A percentile compares a stretch with the other conserved stretches of the same genome.
Conservation (phyloP, 2,797 vertebrate species). For the Pyrocephalus nanus region DNA sequence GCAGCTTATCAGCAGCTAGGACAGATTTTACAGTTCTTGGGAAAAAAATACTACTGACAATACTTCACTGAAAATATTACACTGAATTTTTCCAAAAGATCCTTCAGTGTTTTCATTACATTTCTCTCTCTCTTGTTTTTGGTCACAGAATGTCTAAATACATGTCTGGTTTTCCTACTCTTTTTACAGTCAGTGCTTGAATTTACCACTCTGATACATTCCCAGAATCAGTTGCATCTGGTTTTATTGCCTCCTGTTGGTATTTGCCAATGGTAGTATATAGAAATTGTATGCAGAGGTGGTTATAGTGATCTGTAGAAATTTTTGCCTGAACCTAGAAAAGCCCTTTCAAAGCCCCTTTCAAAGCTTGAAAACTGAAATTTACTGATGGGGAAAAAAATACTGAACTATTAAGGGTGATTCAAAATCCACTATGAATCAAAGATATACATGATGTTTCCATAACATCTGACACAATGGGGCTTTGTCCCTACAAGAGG, state of each 20-base stretch:
- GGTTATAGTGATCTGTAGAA: not conserved
- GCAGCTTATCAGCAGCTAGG: not conserved
- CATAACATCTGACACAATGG: slow-evolving; percentile 44
- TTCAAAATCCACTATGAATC: slow-evolving; percentile 47
- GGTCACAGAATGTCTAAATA: not conserved
- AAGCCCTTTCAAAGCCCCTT: slow-evolving; percentile 14
- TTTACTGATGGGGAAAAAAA: slow-evolving; percentile 27
- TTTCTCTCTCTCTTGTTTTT: not conserved
- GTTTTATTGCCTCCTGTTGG: not conserved
- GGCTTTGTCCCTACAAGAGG: slow-evolving; percentile 48
- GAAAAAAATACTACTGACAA: not conserved
- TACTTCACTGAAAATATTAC: not conserved
- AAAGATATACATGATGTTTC: slow-evolving; percentile 48
- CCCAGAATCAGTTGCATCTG: not conserved
- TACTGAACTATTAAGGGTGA: slow-evolving; percentile 23
- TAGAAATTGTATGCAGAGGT: not conserved
- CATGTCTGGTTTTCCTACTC: not conserved
- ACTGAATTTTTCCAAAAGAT: not conserved
- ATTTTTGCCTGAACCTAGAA: slow-evolving; percentile 5
- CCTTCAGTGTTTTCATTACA: not conserved
- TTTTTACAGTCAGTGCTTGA: not conserved
- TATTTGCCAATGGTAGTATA: not conserved
- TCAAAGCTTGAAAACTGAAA: slow-evolving; percentile 44
- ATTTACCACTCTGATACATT: not conserved
- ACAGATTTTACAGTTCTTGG: not conserved